phyloP scores from a whole-genome alignment of 2,113 vertebrate genomes.

The Corythoichthys haematopterus region DNA sequence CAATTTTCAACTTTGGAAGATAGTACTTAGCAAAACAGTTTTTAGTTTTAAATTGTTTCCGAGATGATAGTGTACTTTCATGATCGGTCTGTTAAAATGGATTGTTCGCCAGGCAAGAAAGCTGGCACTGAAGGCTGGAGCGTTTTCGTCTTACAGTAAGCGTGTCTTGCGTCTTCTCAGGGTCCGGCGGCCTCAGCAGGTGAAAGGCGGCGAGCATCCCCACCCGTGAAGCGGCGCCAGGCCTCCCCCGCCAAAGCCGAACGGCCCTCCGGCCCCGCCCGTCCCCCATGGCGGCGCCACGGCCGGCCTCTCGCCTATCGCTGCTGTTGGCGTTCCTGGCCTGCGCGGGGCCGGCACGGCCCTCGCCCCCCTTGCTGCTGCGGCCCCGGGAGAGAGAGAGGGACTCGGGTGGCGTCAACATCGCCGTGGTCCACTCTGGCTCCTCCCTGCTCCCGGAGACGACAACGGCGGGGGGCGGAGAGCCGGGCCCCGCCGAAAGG shows the following conservation, averaged over 20 bases:
- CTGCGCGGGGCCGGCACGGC: slow-evolving; percentile 75
- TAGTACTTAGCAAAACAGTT: too few relatives aligned
- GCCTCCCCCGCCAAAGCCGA: slow-evolving; percentile 37
- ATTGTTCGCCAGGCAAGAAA: neutral
- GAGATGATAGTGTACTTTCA: neutral
- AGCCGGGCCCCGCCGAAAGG: slow-evolving; percentile 61
- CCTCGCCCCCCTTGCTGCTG: slow-evolving; percentile 75
- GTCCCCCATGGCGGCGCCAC: slow-evolving; percentile 73
- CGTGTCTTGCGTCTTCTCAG: slow-evolving; percentile 34
- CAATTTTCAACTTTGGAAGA: too few relatives aligned
- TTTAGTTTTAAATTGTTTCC: too few relatives aligned
- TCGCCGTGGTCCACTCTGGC: slow-evolving; percentile 78
- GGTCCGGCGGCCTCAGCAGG: slow-evolving; percentile 53
- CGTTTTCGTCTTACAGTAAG: neutral
- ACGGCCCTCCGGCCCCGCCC: slow-evolving; percentile 53
- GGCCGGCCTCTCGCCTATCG: slow-evolving; percentile 66
- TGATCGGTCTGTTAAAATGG: neutral
- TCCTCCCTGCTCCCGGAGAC: slow-evolving; percentile 79
- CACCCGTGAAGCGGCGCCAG: slow-evolving; percentile 14
- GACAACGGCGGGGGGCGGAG: slow-evolving; percentile 56
- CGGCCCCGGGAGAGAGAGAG: slow-evolving; percentile 79
- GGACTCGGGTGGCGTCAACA: slow-evolving; percentile 78
- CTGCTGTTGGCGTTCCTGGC: slow-evolving; percentile 76
- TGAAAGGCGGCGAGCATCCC: slow-evolving; percentile 47
- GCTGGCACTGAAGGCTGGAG: too few relatives aligned